A percentile compares a stretch with the other conserved stretches of the same genome.
phyloP scores from a whole-genome alignment of 2,888 invertebrate genomes.

The Drosophila buzzatii region DNA sequence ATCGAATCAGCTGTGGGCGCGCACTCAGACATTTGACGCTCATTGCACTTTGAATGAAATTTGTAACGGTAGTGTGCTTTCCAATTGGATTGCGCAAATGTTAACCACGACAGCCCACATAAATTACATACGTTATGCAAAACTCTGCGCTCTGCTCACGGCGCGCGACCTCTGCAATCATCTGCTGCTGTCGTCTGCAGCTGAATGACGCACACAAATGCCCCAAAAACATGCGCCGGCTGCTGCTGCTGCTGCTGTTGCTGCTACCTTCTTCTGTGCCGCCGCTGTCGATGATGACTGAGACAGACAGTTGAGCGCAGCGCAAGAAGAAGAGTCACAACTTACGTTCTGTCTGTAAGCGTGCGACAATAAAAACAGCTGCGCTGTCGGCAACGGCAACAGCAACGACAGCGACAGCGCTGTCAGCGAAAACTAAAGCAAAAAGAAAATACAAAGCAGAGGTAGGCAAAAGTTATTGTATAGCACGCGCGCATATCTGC shows the following conservation, averaged over 20 bases:
- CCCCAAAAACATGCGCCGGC: constrained; percentile 41
- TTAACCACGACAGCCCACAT: constrained; percentile 47
- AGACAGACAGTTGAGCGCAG: constrained; percentile 42
- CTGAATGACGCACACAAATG: constrained; percentile 75
- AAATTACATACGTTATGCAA: constrained; percentile 68
- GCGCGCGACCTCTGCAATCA: background rate
- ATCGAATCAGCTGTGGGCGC: constrained; percentile 63
- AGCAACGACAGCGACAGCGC: constrained; percentile 7
- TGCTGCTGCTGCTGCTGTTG: constrained; percentile 15
- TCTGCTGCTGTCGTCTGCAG: constrained; percentile 21
- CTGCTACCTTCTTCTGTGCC: constrained; percentile 11
- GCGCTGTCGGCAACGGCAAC: constrained; percentile 42
- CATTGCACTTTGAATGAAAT: constrained; percentile 67
- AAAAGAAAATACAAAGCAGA: constrained; percentile 14
- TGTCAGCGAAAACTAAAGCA: constrained; percentile 32
- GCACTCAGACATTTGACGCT: constrained; percentile 33
- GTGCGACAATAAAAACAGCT: constrained; percentile 71
- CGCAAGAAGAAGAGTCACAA: constrained; percentile 25
- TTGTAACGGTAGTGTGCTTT: constrained; percentile 73
- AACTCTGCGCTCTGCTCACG: constrained; percentile 34
- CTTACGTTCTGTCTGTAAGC: constrained; percentile 42
- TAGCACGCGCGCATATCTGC: constrained; percentile 6
- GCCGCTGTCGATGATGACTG: constrained; percentile 66
- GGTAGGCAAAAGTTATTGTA: constrained; percentile 17
- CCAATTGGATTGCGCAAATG: constrained; percentile 74